Conservation (phyloP, 1,140 invertebrate genomes). For the Papilio polyxenes region DNA sequence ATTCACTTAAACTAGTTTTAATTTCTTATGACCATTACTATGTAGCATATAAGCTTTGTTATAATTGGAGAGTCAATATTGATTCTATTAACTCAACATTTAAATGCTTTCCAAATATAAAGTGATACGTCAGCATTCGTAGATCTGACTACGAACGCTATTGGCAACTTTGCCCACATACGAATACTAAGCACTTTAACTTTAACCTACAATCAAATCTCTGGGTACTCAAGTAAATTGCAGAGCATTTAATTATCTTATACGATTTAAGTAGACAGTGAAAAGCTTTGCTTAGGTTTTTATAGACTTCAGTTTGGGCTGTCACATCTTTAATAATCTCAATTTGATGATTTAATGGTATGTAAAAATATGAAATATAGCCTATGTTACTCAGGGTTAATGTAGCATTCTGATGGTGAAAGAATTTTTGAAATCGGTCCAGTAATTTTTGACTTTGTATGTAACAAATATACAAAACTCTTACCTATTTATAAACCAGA, state of each 20-base stretch:
- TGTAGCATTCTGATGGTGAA: neutral
- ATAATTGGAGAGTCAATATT: too few relatives aligned
- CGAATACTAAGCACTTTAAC: constrained; percentile 1
- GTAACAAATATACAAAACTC: neutral
- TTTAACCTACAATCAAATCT: constrained; percentile 31
- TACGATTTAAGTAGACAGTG: neutral
- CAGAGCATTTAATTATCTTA: constrained; percentile 6
- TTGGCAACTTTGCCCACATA: neutral
- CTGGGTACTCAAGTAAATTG: constrained; percentile 2
- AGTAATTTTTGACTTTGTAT: neutral
- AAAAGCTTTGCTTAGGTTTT: neutral
- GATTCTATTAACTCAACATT: neutral
- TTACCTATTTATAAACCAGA: neutral
- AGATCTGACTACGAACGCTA: neutral
- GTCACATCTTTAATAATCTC: too few relatives aligned
- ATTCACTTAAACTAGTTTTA: too few relatives aligned
- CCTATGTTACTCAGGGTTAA: neutral
- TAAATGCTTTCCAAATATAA: constrained; percentile 4
- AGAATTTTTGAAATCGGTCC: neutral
- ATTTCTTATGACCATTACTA: too few relatives aligned
- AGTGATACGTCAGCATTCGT: constrained; percentile 12
- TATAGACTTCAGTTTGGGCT: too few relatives aligned
- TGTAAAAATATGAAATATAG: too few relatives aligned
- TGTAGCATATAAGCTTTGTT: too few relatives aligned
- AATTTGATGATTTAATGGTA: too few relatives aligned